Percentiles rank a stretch among this genome's conserved stretches.
Evolutionary conservation across 1,140 invertebrate species (phyloP).

Genomic region (Rhopalosiphum padi): DNA sequence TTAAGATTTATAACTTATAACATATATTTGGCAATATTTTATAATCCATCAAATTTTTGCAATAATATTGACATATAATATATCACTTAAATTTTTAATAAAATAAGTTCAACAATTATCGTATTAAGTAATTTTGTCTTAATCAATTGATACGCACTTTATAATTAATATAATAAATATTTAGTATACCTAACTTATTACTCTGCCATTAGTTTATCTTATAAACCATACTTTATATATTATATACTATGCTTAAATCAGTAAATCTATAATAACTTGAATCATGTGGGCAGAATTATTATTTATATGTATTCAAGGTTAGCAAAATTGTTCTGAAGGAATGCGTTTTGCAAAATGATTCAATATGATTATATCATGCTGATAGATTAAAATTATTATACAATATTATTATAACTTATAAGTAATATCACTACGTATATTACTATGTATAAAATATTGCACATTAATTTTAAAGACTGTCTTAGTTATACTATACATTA

Average conservation of each 20-base stretch:
- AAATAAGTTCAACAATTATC: neutral
- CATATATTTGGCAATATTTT: neutral
- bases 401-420: neutral
- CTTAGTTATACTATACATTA: neutral
- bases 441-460: neutral
- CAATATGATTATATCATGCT: neutral
- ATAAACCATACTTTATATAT: neutral
- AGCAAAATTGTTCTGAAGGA: neutral
- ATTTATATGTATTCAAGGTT: neutral
- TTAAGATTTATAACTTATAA: neutral
- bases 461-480: neutral
- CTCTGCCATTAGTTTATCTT: neutral
- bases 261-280: neutral
- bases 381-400: neutral
- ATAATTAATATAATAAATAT: neutral
- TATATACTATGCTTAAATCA: neutral
- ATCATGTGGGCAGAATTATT: neutral
- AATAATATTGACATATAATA: neutral
- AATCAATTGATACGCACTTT: neutral
- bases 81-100: neutral
- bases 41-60: neutral
- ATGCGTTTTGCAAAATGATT: conserved; percentile 4
- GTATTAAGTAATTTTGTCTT: neutral
- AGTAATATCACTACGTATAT: neutral
- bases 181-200: neutral